phyloP scores from a whole-genome alignment of 2,113 vertebrate genomes.

The Sylvia atricapilla region DNA sequence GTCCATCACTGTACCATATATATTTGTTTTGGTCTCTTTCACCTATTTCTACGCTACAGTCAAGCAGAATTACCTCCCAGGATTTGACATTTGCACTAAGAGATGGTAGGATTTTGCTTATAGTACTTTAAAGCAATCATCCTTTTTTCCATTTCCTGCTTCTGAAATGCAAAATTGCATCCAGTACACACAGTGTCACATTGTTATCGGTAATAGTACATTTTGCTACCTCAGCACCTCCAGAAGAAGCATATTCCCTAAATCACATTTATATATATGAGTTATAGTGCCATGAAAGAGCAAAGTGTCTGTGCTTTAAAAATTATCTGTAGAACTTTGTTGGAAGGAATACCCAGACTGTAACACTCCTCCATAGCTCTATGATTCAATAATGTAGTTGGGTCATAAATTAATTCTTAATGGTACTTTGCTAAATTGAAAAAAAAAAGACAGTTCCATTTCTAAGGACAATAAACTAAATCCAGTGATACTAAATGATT shows the following conservation, averaged over 20 bases:
- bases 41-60: background rate
- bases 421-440: constrained; percentile 53
- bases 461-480: constrained; percentile 32
- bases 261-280: constrained; percentile 2
- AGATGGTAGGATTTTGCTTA: background rate
- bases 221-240: constrained; percentile 37
- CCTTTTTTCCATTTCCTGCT: background rate
- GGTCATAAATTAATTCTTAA: constrained; percentile 58
- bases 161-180: background rate
- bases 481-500: constrained; percentile 22
- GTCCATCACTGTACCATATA: background rate
- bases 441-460: constrained; percentile 59
- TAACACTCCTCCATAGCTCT: background rate
- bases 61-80: background rate
- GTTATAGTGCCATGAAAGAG: background rate
- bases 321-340: constrained; percentile 42
- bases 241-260: background rate
- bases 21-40: background rate
- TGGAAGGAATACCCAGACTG: background rate
- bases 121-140: background rate
- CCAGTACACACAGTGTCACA: background rate
- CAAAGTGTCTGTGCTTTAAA: constrained; percentile 32
- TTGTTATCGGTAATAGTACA: background rate
- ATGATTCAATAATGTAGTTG: constrained; percentile 29
- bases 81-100: background rate